Evolutionary conservation across 2,888 invertebrate species (phyloP).

Genomic region (Chrysomela aeneicollis): DNA sequence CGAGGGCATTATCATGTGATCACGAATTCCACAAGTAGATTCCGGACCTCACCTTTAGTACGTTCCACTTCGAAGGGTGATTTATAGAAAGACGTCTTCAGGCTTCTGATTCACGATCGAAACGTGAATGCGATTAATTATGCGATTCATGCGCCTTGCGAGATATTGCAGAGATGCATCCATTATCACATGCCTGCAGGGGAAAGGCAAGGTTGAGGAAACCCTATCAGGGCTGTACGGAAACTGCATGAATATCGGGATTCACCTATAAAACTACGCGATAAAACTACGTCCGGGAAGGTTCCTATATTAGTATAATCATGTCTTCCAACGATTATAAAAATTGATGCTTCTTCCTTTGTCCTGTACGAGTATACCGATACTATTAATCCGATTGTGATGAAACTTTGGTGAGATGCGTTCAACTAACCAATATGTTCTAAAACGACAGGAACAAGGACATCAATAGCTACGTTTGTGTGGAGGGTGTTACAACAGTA

Average conservation of each 20-base stretch:
- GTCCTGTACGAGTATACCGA: too few species aligned
- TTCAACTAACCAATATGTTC: too few species aligned
- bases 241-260: background rate
- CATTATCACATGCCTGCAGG: slow-evolving; percentile 2
- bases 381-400: too few species aligned
- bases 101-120: slow-evolving; percentile 18
- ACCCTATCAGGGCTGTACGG: background rate
- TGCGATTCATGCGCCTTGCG: slow-evolving; percentile 18
- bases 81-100: slow-evolving; percentile 18
- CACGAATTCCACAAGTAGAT: background rate
- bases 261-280: too few species aligned
- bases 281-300: too few species aligned
- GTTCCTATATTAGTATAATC: too few species aligned
- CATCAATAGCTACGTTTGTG: too few species aligned
- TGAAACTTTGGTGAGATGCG: too few species aligned
- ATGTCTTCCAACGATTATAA: too few species aligned
- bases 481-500: too few species aligned
- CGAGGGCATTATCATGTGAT: background rate
- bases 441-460: too few species aligned
- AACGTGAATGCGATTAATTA: slow-evolving; percentile 25
- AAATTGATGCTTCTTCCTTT: too few species aligned
- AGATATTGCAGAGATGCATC: slow-evolving; percentile 18
- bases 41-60: slow-evolving; percentile 7
- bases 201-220: background rate
- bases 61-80: slow-evolving; percentile 17